Conservation (phyloP, 1,140 invertebrate species). For the Drosophila mayri region DNA sequence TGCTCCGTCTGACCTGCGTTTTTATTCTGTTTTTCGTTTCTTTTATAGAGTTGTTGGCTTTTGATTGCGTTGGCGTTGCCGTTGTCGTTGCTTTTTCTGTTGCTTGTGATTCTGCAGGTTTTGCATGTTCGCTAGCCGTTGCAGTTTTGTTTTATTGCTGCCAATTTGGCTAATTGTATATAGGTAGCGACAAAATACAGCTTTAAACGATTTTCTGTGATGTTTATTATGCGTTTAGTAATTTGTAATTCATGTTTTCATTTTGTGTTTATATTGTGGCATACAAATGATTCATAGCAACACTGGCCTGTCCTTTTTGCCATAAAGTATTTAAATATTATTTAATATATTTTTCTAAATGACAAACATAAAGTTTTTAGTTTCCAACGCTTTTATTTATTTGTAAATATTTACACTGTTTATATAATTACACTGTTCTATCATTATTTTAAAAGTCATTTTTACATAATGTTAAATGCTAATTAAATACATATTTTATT, state of each 20-base stretch:
- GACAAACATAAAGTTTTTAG: neutral
- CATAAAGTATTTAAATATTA: neutral
- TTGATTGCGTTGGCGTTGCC: constrained; percentile 74
- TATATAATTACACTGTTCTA: too few relatives aligned
- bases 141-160: constrained; percentile 75
- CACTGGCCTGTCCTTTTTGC: neutral
- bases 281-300: neutral
- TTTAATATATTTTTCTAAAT: neutral
- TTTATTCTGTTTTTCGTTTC: constrained; percentile 42
- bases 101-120: constrained; percentile 52
- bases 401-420: neutral
- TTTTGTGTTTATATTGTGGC: neutral
- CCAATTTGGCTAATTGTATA: constrained; percentile 78
- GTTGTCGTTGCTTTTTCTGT: constrained; percentile 38
- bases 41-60: constrained; percentile 76
- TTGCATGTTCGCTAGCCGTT: constrained; percentile 70
- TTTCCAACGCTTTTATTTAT: neutral
- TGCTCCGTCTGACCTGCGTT: constrained; percentile 59
- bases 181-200: constrained; percentile 49
- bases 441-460: neutral
- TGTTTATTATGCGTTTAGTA: constrained; percentile 27
- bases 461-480: too few relatives aligned
- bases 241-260: neutral
- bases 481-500: neutral
- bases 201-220: constrained; percentile 21